phyloP scores from a whole-genome alignment of 2,888 invertebrate genomes.

The Dryobotodes eremita region DNA sequence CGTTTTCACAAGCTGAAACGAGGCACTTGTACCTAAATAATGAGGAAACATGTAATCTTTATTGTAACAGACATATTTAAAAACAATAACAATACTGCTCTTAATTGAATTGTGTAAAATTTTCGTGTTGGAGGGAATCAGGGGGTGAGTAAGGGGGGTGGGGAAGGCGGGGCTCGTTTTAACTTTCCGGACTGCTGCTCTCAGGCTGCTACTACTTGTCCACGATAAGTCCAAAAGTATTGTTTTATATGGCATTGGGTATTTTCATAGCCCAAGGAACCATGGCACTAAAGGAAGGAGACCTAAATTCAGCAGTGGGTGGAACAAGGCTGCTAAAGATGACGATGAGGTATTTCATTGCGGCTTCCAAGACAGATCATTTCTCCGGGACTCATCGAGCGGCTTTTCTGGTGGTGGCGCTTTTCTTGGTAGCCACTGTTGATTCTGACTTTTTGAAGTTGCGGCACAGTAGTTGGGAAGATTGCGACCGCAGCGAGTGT shows the following conservation, averaged over 20 bases:
- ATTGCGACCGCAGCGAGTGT: background rate
- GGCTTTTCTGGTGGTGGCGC: background rate
- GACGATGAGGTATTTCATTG: background rate
- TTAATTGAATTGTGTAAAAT: constrained; percentile 80
- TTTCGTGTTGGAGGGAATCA: constrained; percentile 67
- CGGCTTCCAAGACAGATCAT: background rate
- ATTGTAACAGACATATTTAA: constrained; percentile 62
- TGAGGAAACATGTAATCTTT: constrained; percentile 16
- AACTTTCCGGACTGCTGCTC: constrained; percentile 77
- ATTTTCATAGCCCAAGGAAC: background rate
- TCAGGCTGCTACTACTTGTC: constrained; percentile 39
- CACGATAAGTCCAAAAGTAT: constrained; percentile 10
- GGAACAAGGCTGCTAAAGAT: background rate
- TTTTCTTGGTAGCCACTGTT: background rate
- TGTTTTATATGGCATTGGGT: background rate
- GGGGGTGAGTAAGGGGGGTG: constrained; percentile 31
- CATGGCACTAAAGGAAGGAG: background rate
- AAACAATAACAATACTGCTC: constrained; percentile 67
- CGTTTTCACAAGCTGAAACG: background rate
- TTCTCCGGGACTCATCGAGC: background rate
- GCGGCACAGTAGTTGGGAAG: background rate
- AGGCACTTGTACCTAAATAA: constrained; percentile 7
- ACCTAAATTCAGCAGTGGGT: background rate
- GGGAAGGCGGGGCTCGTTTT: constrained; percentile 73
- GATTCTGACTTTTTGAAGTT: background rate